A percentile compares a stretch with the other conserved stretches of the same genome.
Evolutionary conservation across 2,113 vertebrate species (phyloP).

Genomic region (Cyprinus carpio): DNA sequence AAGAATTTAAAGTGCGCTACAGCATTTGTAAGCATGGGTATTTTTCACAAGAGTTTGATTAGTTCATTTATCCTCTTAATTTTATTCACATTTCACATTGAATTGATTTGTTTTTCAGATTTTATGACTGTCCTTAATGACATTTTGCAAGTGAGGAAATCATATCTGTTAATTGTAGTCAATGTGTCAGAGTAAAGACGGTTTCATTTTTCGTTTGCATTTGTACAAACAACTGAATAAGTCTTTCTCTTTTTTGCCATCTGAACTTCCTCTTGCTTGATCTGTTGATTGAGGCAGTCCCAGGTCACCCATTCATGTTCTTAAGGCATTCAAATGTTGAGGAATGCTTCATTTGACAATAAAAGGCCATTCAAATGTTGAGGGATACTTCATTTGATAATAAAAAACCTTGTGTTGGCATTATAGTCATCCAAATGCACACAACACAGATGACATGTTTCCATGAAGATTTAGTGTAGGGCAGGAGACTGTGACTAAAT

Average conservation of each 20-base stretch:
- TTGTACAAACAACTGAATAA: background rate
- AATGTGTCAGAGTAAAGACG: background rate
- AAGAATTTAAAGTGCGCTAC: background rate
- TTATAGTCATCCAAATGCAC: background rate
- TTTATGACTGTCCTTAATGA: background rate
- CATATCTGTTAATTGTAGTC: background rate
- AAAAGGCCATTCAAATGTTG: constrained; percentile 29
- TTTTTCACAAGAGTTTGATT: background rate
- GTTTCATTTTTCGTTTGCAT: background rate
- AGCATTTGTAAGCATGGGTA: too few relatives aligned
- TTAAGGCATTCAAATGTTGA: constrained; percentile 31
- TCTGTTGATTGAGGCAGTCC: background rate
- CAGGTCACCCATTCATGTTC: background rate
- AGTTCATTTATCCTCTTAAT: background rate
- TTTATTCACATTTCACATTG: background rate
- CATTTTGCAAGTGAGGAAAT: background rate
- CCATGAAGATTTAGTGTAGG: background rate
- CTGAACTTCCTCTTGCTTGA: background rate
- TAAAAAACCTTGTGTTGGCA: background rate
- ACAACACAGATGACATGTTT: background rate
- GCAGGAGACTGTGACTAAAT: background rate
- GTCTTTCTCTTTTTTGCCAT: background rate
- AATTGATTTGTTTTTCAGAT: background rate
- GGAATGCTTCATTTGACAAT: constrained; percentile 14
- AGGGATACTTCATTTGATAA: constrained; percentile 21